Evolutionary conservation across 2,113 vertebrate species (phyloP).

Genomic region (Cyanoderma ruficeps): DNA sequence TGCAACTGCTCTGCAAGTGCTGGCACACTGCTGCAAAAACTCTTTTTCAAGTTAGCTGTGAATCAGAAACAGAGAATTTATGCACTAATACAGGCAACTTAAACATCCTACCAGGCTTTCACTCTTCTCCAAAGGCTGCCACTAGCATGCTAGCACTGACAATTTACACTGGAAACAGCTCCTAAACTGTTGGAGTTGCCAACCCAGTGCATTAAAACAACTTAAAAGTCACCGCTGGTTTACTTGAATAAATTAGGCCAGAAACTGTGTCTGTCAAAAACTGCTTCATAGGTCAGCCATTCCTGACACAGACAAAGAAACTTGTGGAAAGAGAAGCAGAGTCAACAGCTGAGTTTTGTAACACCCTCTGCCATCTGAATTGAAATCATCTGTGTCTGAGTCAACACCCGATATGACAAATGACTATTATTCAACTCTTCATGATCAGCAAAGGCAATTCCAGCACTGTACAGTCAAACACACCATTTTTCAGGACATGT

Average conservation of each 20-base stretch:
- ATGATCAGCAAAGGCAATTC: neutral
- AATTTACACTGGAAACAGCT: neutral
- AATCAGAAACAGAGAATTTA: neutral
- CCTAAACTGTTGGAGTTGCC: neutral
- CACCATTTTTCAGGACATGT: neutral
- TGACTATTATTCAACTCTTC: neutral
- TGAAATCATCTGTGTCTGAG: neutral
- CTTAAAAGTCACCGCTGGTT: neutral
- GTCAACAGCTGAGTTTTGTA: conserved; percentile 5
- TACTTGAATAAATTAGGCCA: neutral
- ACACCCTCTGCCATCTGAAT: conserved; percentile 1
- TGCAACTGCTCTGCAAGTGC: neutral
- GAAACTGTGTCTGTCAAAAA: neutral
- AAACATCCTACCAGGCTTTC: neutral
- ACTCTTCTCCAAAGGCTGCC: neutral
- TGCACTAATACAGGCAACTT: neutral
- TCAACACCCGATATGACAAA: neutral
- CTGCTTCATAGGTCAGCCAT: neutral
- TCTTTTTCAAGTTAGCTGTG: neutral
- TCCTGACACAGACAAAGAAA: neutral
- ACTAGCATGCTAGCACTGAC: neutral
- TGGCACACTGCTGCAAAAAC: neutral
- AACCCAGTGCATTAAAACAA: neutral
- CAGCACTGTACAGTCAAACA: neutral
- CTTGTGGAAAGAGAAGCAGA: neutral